Evolutionary conservation across 1,140 invertebrate species (phyloP), one percentile per base, ranked within the genome.

Genomic region (Psilanteris sp.): DNA sequence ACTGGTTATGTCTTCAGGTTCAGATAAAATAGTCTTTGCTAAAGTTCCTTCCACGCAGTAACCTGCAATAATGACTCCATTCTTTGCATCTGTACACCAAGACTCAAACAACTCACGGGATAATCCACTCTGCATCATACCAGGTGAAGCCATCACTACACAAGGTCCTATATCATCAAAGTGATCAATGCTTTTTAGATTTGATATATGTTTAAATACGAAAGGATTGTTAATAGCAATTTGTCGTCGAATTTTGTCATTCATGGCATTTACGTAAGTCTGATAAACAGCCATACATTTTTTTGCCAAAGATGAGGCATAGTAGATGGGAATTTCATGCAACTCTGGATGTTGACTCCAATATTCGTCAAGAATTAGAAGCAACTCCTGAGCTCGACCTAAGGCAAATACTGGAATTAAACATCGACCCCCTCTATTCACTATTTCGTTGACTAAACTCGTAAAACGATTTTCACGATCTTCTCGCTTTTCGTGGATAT

Each of bases 261-360:
- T 99, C 98, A 99, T 99, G 0, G 98, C 97, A 89, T 99, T 98
- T 0, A 99, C 94, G 84, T 99, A 99, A 0, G 98, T 99, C 87
- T 99, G 98, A 89, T 99, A 99, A 0, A 99, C 98, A 55, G 97
- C 95, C 98, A 99, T 99, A 85, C 98, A 99, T 84, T 99, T 99
- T 86, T 99, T 99, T 1, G 98, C 98, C 26, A 99, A 89, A 0
- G 97, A 98, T 0, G 97, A 99, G 0, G 98, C 98, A 90, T 99
- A 99, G 89, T 99, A 99, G 74, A 99, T 99, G 0, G 98, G 98
- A 78, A 99, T 97, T 85, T 99, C 97, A 79, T 99, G 98, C 1
- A 99, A 88, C 89, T 99, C 98, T 0, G 97, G 98, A 90, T 99
- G 98, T 36, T 95, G 93, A 32, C 95, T 93, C 98, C 98, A 99